These are phyloP conservation scores for Drosophila bocqueti DNA, from an alignment of 1,140 invertebrate genomes.

Conservation along the genomic window DNA sequence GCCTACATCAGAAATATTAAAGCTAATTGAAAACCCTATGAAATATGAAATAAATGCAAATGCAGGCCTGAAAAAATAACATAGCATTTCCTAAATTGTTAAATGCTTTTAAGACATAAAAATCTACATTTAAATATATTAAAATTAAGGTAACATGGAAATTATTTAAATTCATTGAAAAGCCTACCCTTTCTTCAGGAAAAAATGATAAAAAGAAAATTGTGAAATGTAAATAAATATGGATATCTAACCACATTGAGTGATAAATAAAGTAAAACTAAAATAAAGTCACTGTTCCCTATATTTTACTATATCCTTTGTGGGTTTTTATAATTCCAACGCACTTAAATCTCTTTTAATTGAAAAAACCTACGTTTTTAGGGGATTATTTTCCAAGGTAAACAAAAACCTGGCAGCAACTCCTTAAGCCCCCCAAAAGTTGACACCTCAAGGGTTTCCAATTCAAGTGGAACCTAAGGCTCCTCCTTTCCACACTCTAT, in stretches of 20 bases:
- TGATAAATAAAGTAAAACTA: not conserved
- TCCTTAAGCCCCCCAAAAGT: constrained; percentile 6
- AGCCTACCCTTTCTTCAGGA: not conserved
- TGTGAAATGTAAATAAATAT: not conserved
- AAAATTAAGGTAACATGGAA: not conserved
- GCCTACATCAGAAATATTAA: not conserved
- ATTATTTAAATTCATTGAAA: not conserved
- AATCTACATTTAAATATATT: not conserved
- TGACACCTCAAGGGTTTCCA: not conserved
- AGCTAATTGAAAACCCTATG: not conserved
- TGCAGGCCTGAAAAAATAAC: not conserved
- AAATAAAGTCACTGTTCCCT: not conserved
- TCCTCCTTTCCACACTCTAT: not conserved
- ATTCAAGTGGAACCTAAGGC: not conserved
- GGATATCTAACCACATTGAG: not conserved
- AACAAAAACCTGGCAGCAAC: not conserved
- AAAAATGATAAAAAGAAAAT: not conserved
- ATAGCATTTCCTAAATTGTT: not conserved
- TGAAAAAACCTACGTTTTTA: not conserved
- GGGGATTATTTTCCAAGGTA: not conserved
- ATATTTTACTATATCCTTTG: not conserved
- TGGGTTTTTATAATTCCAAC: not conserved
- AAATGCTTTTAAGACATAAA: not conserved
- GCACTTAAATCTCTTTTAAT: not conserved
- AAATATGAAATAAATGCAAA: not conserved